These are phyloP conservation scores for Chymomyza amoena DNA, from an alignment of 2,888 invertebrate genomes.

Conservation along the genomic window DNA sequence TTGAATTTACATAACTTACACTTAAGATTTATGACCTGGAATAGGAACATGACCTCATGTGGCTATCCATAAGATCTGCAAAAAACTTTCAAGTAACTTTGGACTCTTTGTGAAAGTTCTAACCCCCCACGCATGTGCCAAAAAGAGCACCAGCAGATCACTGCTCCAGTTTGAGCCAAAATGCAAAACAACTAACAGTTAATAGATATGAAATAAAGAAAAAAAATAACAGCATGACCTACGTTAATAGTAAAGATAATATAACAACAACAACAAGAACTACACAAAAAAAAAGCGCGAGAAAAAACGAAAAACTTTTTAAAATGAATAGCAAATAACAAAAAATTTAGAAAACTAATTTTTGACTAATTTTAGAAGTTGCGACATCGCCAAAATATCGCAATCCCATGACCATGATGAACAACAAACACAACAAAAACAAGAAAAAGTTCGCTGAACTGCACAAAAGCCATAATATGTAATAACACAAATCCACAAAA, in stretches of 20 bases:
- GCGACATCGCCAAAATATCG: constrained; percentile 64
- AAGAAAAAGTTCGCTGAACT: constrained; percentile 70
- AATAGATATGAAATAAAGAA: constrained; percentile 26
- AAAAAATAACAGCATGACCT: constrained; percentile 62
- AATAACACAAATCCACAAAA: constrained; percentile 40
- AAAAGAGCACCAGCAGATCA: not conserved
- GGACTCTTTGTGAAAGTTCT: constrained; percentile 32
- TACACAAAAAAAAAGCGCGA: too few species aligned
- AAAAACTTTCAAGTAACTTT: not conserved
- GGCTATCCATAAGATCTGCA: not conserved
- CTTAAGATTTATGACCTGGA: not conserved
- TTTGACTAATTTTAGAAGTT: constrained; percentile 68
- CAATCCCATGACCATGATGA: constrained; percentile 6
- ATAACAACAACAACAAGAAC: not conserved
- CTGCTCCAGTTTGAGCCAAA: constrained; percentile 34
- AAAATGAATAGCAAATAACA: constrained; percentile 23
- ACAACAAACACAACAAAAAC: too few species aligned
- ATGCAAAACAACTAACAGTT: constrained; percentile 27
- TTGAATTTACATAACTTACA: not conserved
- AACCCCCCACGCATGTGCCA: constrained; percentile 30
- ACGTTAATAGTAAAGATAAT: constrained; percentile 57
- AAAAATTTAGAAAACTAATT: constrained; percentile 14
- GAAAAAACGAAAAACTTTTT: constrained; percentile 1
- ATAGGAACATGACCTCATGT: not conserved
- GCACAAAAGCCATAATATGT: constrained; percentile 58